Percentiles rank a stretch among this genome's conserved stretches.
These are phyloP conservation scores for Oreochromis mossambicus DNA, from an alignment of 2,797 vertebrate genomes.

Conservation along the genomic window DNA sequence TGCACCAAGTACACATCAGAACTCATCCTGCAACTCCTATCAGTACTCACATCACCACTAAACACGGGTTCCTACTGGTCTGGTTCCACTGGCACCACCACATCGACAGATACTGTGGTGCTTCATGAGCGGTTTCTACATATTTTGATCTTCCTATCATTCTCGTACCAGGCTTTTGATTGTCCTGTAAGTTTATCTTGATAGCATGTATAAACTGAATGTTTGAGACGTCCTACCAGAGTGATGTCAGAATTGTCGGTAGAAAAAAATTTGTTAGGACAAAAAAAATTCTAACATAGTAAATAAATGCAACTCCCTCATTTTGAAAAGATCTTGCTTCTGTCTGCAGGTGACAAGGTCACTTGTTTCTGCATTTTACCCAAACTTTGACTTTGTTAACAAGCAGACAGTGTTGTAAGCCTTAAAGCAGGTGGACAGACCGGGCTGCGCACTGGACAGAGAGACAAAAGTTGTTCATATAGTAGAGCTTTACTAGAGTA, in stretches of 20 bases:
- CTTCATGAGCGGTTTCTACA: background rate
- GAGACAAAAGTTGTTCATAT: background rate
- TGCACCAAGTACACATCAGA: background rate
- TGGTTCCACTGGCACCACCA: background rate
- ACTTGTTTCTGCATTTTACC: background rate
- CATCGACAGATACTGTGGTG: background rate
- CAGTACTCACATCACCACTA: background rate
- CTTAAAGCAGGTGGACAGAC: background rate
- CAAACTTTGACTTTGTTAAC: background rate
- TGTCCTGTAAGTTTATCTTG: background rate
- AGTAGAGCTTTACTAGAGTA: background rate
- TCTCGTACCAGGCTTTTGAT: background rate
- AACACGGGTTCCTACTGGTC: background rate
- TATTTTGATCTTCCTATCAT: background rate
- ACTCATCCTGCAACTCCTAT: background rate
- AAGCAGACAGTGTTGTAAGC: background rate
- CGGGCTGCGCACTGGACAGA: no score
- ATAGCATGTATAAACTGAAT: background rate
- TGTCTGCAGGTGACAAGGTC: background rate
- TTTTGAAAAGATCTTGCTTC: background rate
- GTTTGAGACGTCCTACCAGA: background rate
- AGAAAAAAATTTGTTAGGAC: background rate
- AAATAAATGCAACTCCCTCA: fast-evolving
- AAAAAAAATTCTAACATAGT: background rate
- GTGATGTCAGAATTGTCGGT: background rate